Base-by-base conservation (phyloP, 2,888 invertebrate species). In the Alentia gelatinosa region DNA sequence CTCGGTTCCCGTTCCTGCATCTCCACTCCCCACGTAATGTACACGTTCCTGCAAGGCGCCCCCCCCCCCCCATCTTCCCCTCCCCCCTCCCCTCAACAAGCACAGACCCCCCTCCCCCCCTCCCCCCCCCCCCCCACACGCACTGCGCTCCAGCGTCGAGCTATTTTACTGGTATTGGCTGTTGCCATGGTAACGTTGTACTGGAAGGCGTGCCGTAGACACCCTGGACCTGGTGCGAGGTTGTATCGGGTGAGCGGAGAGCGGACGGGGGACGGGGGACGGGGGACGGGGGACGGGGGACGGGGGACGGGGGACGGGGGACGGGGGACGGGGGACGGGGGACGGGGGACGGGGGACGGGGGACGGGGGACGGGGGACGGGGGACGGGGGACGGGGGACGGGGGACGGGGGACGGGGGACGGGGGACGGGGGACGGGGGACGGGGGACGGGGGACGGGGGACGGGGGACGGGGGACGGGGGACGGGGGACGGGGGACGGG, bases 181-280 rank as follows among this genome's bases (percentile, higher is more conserved):
- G 79, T 79, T 79, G 79, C 79, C 79, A 79, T 79, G 79, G 39
- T 23, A 79, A 79, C 79, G 79, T 39, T 39, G 79, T 79, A 79
- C 79, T 79, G 79, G 23, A 15, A 5, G 12, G 79, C 39, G 39
- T 37, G 79, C 39, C 15, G 19, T 19, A 79, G 79, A 79, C 23
- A 79, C 23, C 79, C 37, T 33, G 33, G 37, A 37, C 19, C 9
- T 9, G 19, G 47, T 12, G 9, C 9, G 47, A 12, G 47, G 47
- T 47, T 9, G 47, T 47, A 47, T 9, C 19, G 47, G 47, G 9
- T 9, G 47, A 12, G 47, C 9, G 9, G 9, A 47, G 9, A 47
- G 47, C 19, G 47, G 47, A n/a, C n/a, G n/a, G n/a, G n/a, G n/a
- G n/a, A n/a, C n/a, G n/a, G n/a, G n/a, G n/a, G n/a, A n/a, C n/a